phyloP scores from a whole-genome alignment of 2,113 vertebrate genomes.

The Sylvia atricapilla region DNA sequence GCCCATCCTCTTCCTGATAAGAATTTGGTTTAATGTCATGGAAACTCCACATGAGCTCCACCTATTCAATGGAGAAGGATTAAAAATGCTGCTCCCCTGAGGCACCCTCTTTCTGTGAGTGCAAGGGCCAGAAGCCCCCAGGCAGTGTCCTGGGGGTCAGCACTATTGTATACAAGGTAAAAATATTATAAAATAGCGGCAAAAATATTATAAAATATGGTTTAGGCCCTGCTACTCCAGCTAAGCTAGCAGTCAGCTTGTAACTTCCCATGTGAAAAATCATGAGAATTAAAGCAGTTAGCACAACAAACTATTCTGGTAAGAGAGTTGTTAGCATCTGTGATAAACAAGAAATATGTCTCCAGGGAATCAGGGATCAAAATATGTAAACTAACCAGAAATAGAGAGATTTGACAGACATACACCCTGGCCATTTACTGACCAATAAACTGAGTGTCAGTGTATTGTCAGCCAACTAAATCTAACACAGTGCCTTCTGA shows the following conservation, averaged over 20 bases:
- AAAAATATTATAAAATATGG: neutral
- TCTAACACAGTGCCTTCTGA: neutral
- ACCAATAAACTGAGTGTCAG: neutral
- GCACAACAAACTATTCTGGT: neutral
- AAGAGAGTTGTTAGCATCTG: neutral
- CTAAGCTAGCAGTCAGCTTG: neutral
- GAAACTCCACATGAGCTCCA: neutral
- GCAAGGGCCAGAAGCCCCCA: neutral
- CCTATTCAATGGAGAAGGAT: neutral
- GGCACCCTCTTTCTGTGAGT: fast-evolving
- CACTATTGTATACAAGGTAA: neutral
- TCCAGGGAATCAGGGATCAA: neutral
- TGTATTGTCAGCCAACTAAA: neutral
- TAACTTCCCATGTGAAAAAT: neutral
- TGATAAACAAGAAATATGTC: neutral
- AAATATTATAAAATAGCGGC: neutral
- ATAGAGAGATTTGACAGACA: neutral
- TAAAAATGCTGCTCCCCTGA: neutral
- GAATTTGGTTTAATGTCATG: neutral
- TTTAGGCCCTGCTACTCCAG: neutral
- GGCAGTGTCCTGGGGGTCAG: neutral
- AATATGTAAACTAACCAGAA: neutral
- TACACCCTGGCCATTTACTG: neutral
- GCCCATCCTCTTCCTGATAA: neutral
- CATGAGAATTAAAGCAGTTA: neutral